phyloP scores from a whole-genome alignment of 2,888 invertebrate species.

The Himalopsyche tibetana region DNA sequence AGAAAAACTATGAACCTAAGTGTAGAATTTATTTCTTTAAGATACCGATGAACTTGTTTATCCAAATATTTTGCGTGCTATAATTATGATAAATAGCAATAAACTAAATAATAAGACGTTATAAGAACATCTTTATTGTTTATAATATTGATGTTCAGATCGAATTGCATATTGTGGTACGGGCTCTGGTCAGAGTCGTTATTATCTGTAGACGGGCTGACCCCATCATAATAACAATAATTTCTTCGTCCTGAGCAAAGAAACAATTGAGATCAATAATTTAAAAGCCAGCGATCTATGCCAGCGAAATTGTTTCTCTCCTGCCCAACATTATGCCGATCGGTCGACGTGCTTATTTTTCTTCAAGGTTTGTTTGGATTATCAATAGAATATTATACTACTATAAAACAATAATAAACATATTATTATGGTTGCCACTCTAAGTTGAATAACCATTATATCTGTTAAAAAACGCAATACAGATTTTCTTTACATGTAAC shows the following conservation, averaged over 20 bases:
- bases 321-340: conserved; percentile 3
- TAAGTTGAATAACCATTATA: too few relatives aligned
- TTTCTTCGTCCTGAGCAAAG: conserved; percentile 57
- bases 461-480: too few relatives aligned
- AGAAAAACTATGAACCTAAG: too few relatives aligned
- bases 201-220: conserved; percentile 37
- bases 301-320: conserved; percentile 56
- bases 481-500: too few relatives aligned
- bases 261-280: conserved; percentile 62
- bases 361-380: conserved; percentile 38
- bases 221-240: conserved; percentile 56
- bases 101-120: too few relatives aligned
- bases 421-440: not conserved
- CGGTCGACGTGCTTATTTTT: conserved; percentile 31
- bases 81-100: too few relatives aligned
- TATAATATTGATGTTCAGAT: too few relatives aligned
- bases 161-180: conserved; percentile 4
- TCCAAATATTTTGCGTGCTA: too few relatives aligned
- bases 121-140: too few relatives aligned
- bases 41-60: too few relatives aligned
- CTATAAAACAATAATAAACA: not conserved
- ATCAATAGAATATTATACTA: conserved; percentile 11
- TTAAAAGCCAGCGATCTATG: conserved; percentile 58
- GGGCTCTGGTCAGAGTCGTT: not conserved
- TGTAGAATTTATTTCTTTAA: too few relatives aligned